Conservation (phyloP, 2,113 vertebrate species). For the Indri indri region DNA sequence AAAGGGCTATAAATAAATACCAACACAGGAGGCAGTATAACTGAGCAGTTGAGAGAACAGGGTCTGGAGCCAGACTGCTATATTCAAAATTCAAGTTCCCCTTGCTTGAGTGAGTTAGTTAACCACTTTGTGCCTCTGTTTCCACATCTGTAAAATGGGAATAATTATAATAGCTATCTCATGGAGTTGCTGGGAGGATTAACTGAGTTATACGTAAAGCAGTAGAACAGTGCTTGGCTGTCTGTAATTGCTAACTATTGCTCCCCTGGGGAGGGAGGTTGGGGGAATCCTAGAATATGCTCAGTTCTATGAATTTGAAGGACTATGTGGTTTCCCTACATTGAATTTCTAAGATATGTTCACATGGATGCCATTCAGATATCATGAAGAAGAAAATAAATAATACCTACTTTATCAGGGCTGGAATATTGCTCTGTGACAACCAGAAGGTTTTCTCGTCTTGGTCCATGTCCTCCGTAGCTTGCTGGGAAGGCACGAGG, state of each 20-base stretch:
- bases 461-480: slow-evolving; percentile 86
- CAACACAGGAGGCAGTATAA: accelerated
- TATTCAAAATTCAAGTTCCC: neutral
- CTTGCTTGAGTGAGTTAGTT: neutral
- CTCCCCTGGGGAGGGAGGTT: neutral
- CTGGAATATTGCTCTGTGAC: slow-evolving; percentile 85
- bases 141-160: neutral
- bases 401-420: slow-evolving; percentile 88
- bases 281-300: accelerated
- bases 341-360: neutral
- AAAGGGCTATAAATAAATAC: neutral
- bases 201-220: neutral
- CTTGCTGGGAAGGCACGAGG: slow-evolving; percentile 89
- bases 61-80: neutral
- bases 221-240: neutral
- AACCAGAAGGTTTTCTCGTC: slow-evolving; percentile 91
- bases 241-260: neutral
- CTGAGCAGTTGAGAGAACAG: neutral
- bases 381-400: neutral
- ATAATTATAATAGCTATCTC: neutral
- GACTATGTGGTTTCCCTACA: neutral
- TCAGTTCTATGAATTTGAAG: neutral
- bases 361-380: neutral
- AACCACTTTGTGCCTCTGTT: neutral
- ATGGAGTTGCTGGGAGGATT: neutral